phyloP scores from a whole-genome alignment of 2,797 vertebrate genomes.

The Lepilemur septentrionalis region DNA sequence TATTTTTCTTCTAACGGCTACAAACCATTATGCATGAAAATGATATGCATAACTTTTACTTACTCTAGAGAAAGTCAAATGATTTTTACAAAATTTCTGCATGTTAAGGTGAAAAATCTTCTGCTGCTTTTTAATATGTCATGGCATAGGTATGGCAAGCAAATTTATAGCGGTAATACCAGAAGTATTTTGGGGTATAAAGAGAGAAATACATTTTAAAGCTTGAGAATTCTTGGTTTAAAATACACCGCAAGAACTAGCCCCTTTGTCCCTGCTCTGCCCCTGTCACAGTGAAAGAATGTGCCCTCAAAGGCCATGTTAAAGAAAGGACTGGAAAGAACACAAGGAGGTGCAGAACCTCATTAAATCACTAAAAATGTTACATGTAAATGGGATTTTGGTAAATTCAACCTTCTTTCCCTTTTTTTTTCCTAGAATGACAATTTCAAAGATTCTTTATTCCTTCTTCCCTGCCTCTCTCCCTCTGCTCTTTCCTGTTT shows the following conservation, averaged over 20 bases:
- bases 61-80: constrained; percentile 50
- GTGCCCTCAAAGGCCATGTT: not conserved
- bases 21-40: constrained; percentile 72
- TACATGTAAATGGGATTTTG: constrained; percentile 3
- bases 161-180: not conserved
- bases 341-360: not conserved
- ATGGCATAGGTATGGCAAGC: not conserved
- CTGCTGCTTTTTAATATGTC: constrained; percentile 17
- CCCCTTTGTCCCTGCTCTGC: not conserved
- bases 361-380: not conserved
- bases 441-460: constrained; percentile 39
- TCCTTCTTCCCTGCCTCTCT: not conserved
- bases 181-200: constrained; percentile 2
- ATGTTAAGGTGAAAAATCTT: not conserved
- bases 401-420: not conserved
- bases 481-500: not conserved
- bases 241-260: not conserved
- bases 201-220: constrained; percentile 41
- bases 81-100: constrained; percentile 2
- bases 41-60: constrained; percentile 26
- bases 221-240: constrained; percentile 46
- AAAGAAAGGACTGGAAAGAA: constrained; percentile 1
- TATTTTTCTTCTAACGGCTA: constrained; percentile 77
- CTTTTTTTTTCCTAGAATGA: not conserved
- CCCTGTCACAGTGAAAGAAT: not conserved